These are phyloP conservation scores for Idris sp. DNA, from an alignment of 1,140 invertebrate genomes.

Conservation along the genomic window DNA sequence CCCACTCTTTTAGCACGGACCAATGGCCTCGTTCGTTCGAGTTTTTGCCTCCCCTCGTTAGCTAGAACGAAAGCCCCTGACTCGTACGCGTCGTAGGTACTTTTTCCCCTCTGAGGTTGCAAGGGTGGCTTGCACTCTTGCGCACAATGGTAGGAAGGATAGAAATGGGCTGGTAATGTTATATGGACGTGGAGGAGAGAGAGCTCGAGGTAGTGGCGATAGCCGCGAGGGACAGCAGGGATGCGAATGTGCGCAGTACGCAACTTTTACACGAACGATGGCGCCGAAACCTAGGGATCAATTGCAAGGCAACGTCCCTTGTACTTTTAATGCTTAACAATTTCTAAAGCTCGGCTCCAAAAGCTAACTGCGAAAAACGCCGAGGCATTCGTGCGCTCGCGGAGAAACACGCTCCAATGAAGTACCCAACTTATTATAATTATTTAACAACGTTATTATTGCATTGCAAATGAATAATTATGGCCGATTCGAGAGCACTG, in stretches of 20 bases:
- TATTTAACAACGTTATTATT: constrained; percentile 53
- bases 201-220: constrained; percentile 63
- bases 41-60: constrained; percentile 72
- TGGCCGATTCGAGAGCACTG: constrained; percentile 1
- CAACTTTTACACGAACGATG: constrained; percentile 75
- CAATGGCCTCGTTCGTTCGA: constrained; percentile 72
- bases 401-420: constrained; percentile 35
- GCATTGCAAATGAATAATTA: constrained; percentile 35
- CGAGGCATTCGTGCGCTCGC: constrained; percentile 33
- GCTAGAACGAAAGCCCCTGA: constrained; percentile 61
- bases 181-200: constrained; percentile 46
- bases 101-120: constrained; percentile 78
- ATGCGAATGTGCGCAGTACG: constrained; percentile 75
- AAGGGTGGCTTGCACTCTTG: constrained; percentile 67
- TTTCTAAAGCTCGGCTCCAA: constrained; percentile 65
- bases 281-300: constrained; percentile 74
- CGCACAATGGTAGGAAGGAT: constrained; percentile 59
- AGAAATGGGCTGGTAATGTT: constrained; percentile 56
- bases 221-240: constrained; percentile 66
- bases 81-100: constrained; percentile 70
- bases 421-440: constrained; percentile 46
- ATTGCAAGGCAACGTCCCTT: constrained; percentile 77
- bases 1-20: constrained; percentile 69
- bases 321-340: constrained; percentile 74
- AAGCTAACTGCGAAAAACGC: constrained; percentile 49